These are phyloP conservation scores for Plumapathes pennacea DNA, from an alignment of 92 coral and sea anemone species.

Conservation along the genomic window DNA sequence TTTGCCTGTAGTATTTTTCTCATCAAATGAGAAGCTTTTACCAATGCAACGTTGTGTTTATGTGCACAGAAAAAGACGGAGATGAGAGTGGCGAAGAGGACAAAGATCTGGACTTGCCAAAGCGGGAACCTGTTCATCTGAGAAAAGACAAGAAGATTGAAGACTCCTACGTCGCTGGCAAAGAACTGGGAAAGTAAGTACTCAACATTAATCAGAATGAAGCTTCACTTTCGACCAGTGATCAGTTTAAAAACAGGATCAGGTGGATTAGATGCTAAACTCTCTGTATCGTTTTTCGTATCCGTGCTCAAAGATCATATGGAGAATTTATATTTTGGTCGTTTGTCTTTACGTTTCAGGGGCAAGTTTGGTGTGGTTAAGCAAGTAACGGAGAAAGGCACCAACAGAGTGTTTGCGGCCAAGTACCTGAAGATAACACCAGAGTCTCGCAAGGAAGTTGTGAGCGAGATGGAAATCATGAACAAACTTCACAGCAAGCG, in stretches of 20 bases:
- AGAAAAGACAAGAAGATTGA: conserved; percentile 76
- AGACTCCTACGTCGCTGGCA: conserved; percentile 63
- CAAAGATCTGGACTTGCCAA: conserved; percentile 75
- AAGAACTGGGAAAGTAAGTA: conserved; percentile 95
- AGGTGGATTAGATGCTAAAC: too few species aligned
- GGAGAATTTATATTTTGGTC: too few species aligned
- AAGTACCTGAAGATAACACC: conserved; percentile 87
- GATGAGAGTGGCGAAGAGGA: conserved; percentile 64
- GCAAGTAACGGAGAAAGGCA: conserved; percentile 81
- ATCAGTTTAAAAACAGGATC: too few species aligned
- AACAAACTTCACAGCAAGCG: conserved; percentile 89
- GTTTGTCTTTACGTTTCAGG: conserved; percentile 33
- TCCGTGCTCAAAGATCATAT: too few species aligned
- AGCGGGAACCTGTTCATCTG: conserved; percentile 61
- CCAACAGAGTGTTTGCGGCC: conserved; percentile 85
- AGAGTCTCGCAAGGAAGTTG: conserved; percentile 88
- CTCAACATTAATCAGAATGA: too few species aligned
- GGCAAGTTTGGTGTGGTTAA: conserved; percentile 97
- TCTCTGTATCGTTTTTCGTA: too few species aligned
- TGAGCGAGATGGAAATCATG: conserved; percentile 96
- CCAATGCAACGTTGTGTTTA: too few species aligned
- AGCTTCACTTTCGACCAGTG: too few species aligned
- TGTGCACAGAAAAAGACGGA: conserved; percentile 32
- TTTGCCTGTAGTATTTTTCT: too few species aligned
- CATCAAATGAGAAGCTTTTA: too few species aligned